Percentiles rank a stretch among this genome's conserved stretches.
These are phyloP conservation scores for Mactra quadrangularis DNA, from an alignment of 1,140 invertebrate genomes.

Conservation along the genomic window DNA sequence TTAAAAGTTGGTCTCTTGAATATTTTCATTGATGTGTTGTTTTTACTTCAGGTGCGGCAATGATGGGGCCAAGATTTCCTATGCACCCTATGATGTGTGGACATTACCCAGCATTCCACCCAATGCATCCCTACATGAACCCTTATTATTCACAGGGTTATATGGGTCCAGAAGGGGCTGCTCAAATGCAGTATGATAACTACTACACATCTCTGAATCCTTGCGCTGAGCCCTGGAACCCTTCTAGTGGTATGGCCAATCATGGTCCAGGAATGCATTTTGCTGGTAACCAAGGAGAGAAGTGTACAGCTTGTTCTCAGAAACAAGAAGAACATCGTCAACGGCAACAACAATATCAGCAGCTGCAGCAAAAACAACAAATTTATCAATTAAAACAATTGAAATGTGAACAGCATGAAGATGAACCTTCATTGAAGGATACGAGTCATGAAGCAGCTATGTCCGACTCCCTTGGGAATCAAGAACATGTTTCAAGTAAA, in stretches of 20 bases:
- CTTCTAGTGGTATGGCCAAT: neutral
- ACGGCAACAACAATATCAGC: neutral
- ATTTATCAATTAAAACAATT: neutral
- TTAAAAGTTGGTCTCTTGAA: no score
- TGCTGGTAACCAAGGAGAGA: neutral
- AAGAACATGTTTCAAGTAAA: no score
- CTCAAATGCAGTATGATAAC: constrained; percentile 24
- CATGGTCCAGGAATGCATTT: neutral
- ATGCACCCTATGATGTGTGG: constrained; percentile 57
- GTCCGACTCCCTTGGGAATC: no score
- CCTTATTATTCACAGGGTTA: constrained; percentile 44
- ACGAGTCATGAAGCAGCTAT: no score
- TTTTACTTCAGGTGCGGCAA: constrained; percentile 22
- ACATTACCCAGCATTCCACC: constrained; percentile 40
- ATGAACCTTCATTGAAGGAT: neutral
- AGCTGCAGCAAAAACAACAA: no score
- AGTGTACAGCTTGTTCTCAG: constrained; percentile 14
- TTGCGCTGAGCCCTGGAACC: constrained; percentile 54
- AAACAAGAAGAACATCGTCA: constrained; percentile 9
- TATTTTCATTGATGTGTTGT: no score
- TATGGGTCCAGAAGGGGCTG: constrained; percentile 1
- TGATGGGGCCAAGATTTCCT: constrained; percentile 53
- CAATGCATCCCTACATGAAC: constrained; percentile 44
- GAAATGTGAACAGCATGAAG: constrained; percentile 37
- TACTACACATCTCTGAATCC: constrained; percentile 52